Conservation (phyloP, 2,888 invertebrate genomes). For the Leucoptera coffeella region DNA sequence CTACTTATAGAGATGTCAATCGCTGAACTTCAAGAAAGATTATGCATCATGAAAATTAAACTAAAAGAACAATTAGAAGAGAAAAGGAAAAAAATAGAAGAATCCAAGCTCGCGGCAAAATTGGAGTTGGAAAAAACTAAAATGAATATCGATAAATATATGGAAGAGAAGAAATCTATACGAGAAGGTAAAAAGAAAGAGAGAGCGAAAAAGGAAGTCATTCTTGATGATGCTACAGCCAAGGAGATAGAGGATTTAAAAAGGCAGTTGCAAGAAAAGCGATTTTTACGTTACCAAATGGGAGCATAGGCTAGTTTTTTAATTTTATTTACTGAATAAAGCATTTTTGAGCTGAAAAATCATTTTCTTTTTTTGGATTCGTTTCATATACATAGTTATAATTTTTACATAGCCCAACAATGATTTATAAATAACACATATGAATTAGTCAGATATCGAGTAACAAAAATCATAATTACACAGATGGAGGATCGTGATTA, state of each 20-base stretch:
- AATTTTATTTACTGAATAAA: too few relatives aligned
- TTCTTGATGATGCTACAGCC: conserved; percentile 10
- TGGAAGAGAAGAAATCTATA: conserved; percentile 17
- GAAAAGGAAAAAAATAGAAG: conserved; percentile 33
- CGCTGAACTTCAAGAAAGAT: conserved; percentile 53
- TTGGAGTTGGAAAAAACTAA: conserved; percentile 38
- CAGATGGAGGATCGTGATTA: too few relatives aligned
- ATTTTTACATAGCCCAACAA: too few relatives aligned
- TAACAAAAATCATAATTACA: too few relatives aligned
- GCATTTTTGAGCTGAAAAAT: too few relatives aligned
- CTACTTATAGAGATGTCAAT: conserved; percentile 61
- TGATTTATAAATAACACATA: too few relatives aligned
- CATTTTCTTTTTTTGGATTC: too few relatives aligned
- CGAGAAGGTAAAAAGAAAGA: conserved; percentile 11
- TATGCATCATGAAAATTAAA: conserved; percentile 37
- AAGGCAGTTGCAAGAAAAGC: conserved; percentile 39
- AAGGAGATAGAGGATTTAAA: conserved; percentile 41
- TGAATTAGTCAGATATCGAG: too few relatives aligned
- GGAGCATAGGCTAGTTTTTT: conserved; percentile 5
- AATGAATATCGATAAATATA: conserved; percentile 25
- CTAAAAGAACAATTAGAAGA: conserved; percentile 46
- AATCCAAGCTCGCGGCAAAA: conserved; percentile 32
- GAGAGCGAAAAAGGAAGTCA: conserved; percentile 15
- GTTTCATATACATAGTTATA: too few relatives aligned
- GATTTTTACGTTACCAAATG: conserved; percentile 21